Base-by-base conservation (phyloP, 2,797 vertebrate species). In the Carapus acus region DNA sequence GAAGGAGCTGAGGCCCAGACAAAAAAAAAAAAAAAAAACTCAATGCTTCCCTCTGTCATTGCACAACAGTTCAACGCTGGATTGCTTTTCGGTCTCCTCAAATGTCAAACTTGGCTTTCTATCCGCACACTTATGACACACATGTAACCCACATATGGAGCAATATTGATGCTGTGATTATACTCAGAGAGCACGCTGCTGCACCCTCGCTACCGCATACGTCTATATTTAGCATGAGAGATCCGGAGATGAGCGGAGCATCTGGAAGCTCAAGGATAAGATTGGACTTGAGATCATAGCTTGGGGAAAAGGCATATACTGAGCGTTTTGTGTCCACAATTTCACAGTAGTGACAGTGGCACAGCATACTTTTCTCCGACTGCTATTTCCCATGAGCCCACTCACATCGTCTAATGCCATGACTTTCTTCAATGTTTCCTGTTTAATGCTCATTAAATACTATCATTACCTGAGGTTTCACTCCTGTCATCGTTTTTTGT, bases 401-500 rank as follows among this genome's bases (percentile, higher is more conserved):
- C 67, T 77, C 49, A 69, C 80, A 48, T 74, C 66, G 73, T 43
- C 52, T 73, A 65, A 73, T 74, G 62, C 52, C 54, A 53, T 42
- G 42, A 62, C 31, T 65, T 76, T 50, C n/a, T n/a, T 66, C 66
- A 50, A 74, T 74, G 69, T 15, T 45, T 56, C 73, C 74, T 73
- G 59, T 71, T 78, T 65, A 79, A 69, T 72, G 66, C 39, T 60
- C 52, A 76, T 82, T 81, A 79, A 78, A 81, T 60, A 65, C 62
- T 68, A 76, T 76, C 60, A 79, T 74, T 69, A 79, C 55, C 59
- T 47, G 20, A 41, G 40, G 27, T 76, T 69, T 44, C 79, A 76
- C 69, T 74, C 64, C 62, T 63, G 76, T 79, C 80, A 81, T 77
- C 77, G n/a, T n/a, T n/a, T n/a, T n/a, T n/a, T n/a, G n/a, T n/a